These are phyloP conservation scores for Chaetops frenatus DNA, from an alignment of 2,113 vertebrate species.

Conservation along the genomic window DNA sequence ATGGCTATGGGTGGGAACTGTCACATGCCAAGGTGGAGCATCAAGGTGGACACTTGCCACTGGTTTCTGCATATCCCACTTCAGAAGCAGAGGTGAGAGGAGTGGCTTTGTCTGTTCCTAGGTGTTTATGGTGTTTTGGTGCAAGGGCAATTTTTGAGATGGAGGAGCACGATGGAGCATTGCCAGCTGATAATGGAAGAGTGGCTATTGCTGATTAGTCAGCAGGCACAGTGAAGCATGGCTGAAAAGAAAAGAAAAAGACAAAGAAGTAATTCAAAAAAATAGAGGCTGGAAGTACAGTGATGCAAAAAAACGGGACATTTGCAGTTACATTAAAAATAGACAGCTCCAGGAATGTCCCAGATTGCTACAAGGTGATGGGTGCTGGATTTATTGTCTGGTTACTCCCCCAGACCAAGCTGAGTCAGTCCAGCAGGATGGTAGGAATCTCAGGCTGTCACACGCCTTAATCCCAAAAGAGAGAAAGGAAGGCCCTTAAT, in stretches of 20 bases:
- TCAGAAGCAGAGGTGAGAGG: neutral
- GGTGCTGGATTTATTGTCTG: neutral
- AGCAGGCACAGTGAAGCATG: neutral
- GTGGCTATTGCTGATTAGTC: neutral
- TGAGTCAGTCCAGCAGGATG: neutral
- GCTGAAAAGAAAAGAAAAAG: neutral
- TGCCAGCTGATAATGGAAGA: constrained; percentile 17
- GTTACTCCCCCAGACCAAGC: neutral
- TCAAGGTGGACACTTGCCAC: neutral
- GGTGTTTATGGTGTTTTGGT: neutral
- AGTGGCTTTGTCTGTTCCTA: neutral
- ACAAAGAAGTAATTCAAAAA: neutral
- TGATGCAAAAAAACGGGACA: neutral
- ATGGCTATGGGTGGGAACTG: neutral
- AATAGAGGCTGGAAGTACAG: neutral
- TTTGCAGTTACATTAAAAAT: neutral
- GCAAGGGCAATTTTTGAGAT: neutral
- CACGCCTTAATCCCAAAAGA: neutral
- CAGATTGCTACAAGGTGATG: neutral
- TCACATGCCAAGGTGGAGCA: neutral
- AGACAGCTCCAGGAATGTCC: neutral
- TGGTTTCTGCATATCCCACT: neutral
- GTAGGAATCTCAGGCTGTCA: neutral
- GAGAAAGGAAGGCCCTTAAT: neutral
- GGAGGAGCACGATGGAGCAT: neutral